A percentile compares a stretch with the other conserved stretches of the same genome.
Evolutionary conservation across 1,140 invertebrate species (phyloP).

Genomic region (Potamilus streckersoni): DNA sequence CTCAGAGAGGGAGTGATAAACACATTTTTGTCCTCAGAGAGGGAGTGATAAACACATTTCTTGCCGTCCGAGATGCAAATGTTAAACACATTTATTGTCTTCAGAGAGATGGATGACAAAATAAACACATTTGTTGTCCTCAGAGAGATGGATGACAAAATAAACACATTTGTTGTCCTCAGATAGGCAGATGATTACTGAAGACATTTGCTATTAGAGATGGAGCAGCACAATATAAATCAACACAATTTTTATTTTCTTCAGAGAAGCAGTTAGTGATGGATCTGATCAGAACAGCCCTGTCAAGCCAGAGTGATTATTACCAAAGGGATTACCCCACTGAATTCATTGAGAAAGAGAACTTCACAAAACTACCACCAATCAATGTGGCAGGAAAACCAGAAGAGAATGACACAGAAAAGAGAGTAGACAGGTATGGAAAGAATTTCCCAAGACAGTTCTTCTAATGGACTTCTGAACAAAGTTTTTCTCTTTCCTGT

Average conservation of each 20-base stretch:
- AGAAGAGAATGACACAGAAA: neutral
- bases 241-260: neutral
- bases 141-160: neutral
- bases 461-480: too few relatives aligned
- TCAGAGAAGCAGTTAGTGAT: slow-evolving; percentile 61
- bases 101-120: neutral
- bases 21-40: too few relatives aligned
- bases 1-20: too few relatives aligned
- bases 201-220: neutral
- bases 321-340: slow-evolving; percentile 48
- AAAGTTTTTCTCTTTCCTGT: too few relatives aligned
- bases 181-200: neutral
- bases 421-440: slow-evolving; percentile 27
- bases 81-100: neutral
- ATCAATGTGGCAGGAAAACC: slow-evolving; percentile 37
- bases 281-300: slow-evolving; percentile 59
- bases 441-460: neutral
- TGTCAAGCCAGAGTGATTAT: slow-evolving; percentile 55
- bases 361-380: slow-evolving; percentile 48
- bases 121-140: neutral
- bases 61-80: too few relatives aligned
- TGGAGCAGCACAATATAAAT: neutral
- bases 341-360: slow-evolving; percentile 35
- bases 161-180: neutral
- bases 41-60: too few relatives aligned